Conservation (phyloP, 2,888 invertebrate genomes). For the Tillus elongatus region DNA sequence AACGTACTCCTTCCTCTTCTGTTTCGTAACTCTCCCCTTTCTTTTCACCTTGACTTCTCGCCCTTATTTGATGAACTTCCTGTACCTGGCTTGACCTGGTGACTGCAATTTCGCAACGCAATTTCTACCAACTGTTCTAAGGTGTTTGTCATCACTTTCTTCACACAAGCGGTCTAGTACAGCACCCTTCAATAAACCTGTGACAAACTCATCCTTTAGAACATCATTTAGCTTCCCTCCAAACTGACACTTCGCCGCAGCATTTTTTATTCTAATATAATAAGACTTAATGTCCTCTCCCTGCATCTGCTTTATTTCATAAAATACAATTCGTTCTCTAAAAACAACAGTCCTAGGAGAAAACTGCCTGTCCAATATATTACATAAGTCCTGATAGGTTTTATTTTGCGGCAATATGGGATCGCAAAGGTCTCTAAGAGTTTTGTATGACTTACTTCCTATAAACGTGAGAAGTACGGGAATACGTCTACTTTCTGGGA, state of each 20-base stretch:
- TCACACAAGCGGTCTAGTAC: slow-evolving; percentile 1
- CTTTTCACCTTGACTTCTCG: background rate
- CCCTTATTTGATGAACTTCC: no score
- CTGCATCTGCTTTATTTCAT: background rate
- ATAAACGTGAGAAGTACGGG: background rate
- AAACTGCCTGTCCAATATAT: background rate
- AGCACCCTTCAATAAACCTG: background rate
- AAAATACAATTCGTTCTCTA: slow-evolving; percentile 1
- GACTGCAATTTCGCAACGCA: no score
- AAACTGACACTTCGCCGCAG: background rate
- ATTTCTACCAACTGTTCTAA: no score
- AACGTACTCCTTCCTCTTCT: background rate
- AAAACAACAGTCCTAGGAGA: background rate
- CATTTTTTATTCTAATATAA: background rate
- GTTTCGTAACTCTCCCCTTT: background rate
- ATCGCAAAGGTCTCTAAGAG: background rate
- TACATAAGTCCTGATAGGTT: background rate
- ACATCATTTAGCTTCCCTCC: background rate
- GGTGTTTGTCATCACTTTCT: background rate
- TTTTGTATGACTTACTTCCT: background rate
- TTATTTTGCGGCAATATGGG: background rate
- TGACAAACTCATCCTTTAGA: background rate
- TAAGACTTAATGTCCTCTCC: no score
- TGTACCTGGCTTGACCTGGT: no score
- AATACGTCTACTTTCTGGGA: background rate